phyloP scores from a whole-genome alignment of 2,113 vertebrate genomes.

The Phyllostomus hastatus region DNA sequence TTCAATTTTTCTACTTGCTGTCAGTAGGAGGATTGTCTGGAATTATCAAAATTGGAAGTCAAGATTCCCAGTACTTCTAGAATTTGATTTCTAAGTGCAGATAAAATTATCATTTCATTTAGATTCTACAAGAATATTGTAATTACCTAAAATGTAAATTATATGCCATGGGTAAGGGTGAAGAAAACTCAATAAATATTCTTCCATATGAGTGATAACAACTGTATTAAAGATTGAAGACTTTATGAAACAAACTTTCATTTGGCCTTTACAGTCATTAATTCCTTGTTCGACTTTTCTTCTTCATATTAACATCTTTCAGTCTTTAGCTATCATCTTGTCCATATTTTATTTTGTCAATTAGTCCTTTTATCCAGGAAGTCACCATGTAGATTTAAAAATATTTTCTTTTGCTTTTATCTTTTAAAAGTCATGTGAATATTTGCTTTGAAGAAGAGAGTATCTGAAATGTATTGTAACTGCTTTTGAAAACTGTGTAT shows the following conservation, averaged over 20 bases:
- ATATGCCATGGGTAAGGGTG: neutral
- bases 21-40: neutral
- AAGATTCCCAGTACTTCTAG: neutral
- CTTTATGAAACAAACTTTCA: neutral
- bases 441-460: slow-evolving; percentile 20
- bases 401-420: neutral
- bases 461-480: slow-evolving; percentile 15
- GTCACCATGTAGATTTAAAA: neutral
- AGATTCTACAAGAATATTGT: neutral
- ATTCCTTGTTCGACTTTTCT: neutral
- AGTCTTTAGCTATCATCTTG: neutral
- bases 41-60: neutral
- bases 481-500: slow-evolving; percentile 18
- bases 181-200: neutral
- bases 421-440: slow-evolving; percentile 14
- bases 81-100: neutral
- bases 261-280: neutral
- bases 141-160: neutral
- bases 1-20: neutral
- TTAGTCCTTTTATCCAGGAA: neutral
- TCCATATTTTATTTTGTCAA: neutral
- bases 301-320: neutral
- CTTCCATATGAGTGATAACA: neutral
- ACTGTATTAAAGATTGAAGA: neutral
- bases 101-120: neutral